Base-by-base conservation (phyloP, 2,888 invertebrate genomes). In the Ischnura elegans region DNA sequence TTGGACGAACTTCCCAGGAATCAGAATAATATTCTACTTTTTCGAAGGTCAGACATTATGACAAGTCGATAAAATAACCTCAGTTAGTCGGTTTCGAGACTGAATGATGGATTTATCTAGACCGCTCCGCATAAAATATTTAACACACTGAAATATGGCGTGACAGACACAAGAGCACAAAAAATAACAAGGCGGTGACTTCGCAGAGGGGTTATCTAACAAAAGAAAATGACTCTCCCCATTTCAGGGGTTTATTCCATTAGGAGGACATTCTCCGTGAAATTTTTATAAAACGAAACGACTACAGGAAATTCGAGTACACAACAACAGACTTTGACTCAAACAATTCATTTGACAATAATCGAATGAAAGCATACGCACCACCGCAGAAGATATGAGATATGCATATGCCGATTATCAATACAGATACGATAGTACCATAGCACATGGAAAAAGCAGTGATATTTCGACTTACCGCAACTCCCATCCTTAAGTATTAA, bases 121-220 rank as follows among this genome's bases (percentile, higher is more conserved):
- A 76, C 76, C 76, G 13, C 36, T 76, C 16, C 36, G 76, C 76
- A 76, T 76, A 76, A 76, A 76, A 76, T 76, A 76, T 76, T 76
- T 76, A 76, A 36, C 76, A 76, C 76, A 13, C 76, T 76, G 76
- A 25, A 36, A 36, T 36, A 76, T 76, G 76, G 76, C 76, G 76
- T 76, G 76, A 76, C 76, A 76, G 76, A 29, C 76, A 76, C 13
- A 76, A 76, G 76, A 36, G 29, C 66, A n/a, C 76, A 76, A 36
- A 76, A 76, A 76, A 76, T 29, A 16, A 76, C 29, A 76, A 76
- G 29, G 13, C 76, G 36, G 76, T 76, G 29, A 76, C 61, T 76
- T 76, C 36, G 10, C 36, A 29, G 13, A 25, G 76, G 10, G 76
- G 76, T 36, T 76, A 76, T 76, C 76, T 8, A 36, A 10, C 10